Evolutionary conservation across 1,140 invertebrate genomes (phyloP).

Genomic region (Temnothorax curvispinosus): DNA sequence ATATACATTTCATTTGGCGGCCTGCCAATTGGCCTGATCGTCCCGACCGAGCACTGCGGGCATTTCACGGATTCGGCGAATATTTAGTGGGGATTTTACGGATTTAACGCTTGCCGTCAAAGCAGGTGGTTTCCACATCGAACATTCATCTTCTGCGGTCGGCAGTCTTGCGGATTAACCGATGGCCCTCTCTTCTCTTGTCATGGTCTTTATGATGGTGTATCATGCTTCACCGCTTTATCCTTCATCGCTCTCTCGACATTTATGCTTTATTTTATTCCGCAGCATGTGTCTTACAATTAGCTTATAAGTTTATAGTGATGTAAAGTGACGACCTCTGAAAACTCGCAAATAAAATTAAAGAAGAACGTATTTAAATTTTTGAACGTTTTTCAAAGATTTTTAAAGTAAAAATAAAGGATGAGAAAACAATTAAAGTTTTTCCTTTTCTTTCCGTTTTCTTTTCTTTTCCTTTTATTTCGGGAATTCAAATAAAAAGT

Average conservation of each 20-base stretch:
- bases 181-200: conserved; percentile 64
- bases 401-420: not conserved
- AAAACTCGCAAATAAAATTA: not conserved
- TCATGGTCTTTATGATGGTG: conserved; percentile 27
- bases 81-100: conserved; percentile 81
- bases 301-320: not conserved
- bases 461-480: not conserved
- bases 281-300: not conserved
- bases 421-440: not conserved
- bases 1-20: conserved; percentile 84
- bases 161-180: conserved; percentile 73
- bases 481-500: not conserved
- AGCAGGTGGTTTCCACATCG: conserved; percentile 78
- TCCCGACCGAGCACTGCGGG: conserved; percentile 68
- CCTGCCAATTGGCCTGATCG: conserved; percentile 83
- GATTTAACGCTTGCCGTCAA: conserved; percentile 78
- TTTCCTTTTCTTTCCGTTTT: not conserved
- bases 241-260: conserved; percentile 21
- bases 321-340: not conserved
- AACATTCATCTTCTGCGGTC: conserved; percentile 80
- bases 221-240: conserved; percentile 5
- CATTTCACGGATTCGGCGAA: conserved; percentile 81
- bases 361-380: not conserved
- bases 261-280: not conserved
- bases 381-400: not conserved